phyloP scores from a whole-genome alignment of 2,888 invertebrate species.

The Eupithecia tripunctaria region DNA sequence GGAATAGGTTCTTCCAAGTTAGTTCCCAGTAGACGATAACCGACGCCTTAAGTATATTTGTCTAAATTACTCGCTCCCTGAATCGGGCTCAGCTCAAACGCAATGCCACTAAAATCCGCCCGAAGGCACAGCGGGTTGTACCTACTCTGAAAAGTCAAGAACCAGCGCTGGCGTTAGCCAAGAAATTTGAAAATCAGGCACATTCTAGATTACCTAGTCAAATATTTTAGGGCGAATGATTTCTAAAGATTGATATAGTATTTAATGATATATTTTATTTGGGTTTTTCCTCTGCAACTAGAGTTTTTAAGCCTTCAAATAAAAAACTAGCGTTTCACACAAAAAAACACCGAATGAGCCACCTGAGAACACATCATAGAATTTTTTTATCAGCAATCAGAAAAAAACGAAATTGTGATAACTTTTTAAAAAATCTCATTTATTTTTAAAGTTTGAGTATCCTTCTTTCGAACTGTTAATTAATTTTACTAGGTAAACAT shows the following conservation, averaged over 20 bases:
- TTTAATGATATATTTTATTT: no score
- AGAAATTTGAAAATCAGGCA: neutral
- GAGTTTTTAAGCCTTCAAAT: no score
- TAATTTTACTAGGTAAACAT: neutral
- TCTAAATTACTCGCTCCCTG: slow-evolving; percentile 51
- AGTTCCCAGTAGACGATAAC: neutral
- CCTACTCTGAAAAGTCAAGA: slow-evolving; percentile 7
- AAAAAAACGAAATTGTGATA: neutral
- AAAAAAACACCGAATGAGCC: no score
- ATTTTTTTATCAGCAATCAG: neutral
- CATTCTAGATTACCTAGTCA: neutral
- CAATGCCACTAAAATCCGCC: slow-evolving; percentile 43
- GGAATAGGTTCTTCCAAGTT: slow-evolving; percentile 6
- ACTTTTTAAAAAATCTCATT: neutral
- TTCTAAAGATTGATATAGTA: no score
- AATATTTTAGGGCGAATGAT: neutral
- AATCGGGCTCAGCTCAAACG: slow-evolving; percentile 37
- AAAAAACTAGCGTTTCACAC: no score
- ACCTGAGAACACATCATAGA: no score
- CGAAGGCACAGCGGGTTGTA: slow-evolving; percentile 20
- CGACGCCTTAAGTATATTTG: slow-evolving; percentile 47
- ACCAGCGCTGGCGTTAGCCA: neutral
- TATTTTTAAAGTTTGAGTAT: neutral
- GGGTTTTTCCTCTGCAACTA: no score
- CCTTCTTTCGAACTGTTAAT: neutral